Evolutionary conservation across 2,797 vertebrate species (phyloP).

Genomic region (Echiichthys vipera): DNA sequence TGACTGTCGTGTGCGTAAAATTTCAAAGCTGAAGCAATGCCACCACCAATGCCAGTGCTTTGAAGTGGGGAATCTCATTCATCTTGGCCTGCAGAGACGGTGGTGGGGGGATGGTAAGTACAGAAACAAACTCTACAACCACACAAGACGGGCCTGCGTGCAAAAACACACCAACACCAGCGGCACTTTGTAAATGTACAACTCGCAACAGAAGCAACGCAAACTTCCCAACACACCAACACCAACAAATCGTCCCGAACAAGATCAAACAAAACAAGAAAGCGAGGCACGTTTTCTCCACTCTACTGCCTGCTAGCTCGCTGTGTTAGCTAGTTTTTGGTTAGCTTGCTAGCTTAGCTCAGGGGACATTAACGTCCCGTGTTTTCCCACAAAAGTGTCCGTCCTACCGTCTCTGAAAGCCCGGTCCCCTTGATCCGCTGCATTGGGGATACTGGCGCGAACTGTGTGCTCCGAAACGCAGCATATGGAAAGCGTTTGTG

Average conservation of each 20-base stretch:
- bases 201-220: conserved; percentile 16
- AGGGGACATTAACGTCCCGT: conserved; percentile 65
- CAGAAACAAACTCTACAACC: conserved; percentile 84
- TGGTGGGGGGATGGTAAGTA: conserved; percentile 85
- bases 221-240: conserved; percentile 26
- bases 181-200: conserved; percentile 5
- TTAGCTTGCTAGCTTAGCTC: conserved; percentile 69
- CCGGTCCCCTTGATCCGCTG: conserved; percentile 79
- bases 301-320: conserved; percentile 65
- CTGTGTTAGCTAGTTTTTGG: conserved; percentile 59
- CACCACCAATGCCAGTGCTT: conserved; percentile 79
- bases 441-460: conserved; percentile 82
- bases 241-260: conserved; percentile 3
- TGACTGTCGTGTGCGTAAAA: neutral
- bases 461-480: conserved; percentile 70
- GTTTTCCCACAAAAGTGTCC: conserved; percentile 72
- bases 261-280: conserved; percentile 65
- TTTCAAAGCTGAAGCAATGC: conserved; percentile 58
- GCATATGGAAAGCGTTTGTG: conserved; percentile 76
- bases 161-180: conserved; percentile 50
- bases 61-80: conserved; percentile 86
- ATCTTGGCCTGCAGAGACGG: conserved; percentile 84
- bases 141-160: conserved; percentile 82
- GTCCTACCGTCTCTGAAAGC: conserved; percentile 82
- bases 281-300: conserved; percentile 81